These are phyloP conservation scores for Momotus momota DNA, from an alignment of 2,797 vertebrate species.

Conservation along the genomic window DNA sequence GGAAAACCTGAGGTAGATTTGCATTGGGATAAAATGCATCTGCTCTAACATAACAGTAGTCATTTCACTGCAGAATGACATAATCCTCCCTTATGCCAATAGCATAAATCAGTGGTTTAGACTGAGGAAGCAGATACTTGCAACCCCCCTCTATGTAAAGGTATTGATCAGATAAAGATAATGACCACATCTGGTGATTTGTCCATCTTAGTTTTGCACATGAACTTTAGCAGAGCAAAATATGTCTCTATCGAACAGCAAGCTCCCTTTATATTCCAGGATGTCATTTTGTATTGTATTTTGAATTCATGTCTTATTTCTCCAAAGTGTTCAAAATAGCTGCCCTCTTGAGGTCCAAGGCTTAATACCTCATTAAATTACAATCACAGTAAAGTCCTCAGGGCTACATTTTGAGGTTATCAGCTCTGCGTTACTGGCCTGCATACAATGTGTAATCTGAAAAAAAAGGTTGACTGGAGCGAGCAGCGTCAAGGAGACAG, in stretches of 20 bases:
- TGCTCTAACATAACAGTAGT: not conserved
- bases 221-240: not conserved
- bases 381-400: not conserved
- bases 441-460: not conserved
- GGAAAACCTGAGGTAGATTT: constrained; percentile 45
- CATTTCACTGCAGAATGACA: constrained; percentile 20
- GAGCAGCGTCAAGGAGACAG: not conserved
- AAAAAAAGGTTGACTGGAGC: not conserved
- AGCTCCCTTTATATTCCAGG: not conserved
- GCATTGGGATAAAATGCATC: not conserved
- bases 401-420: not conserved
- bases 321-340: not conserved
- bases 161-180: constrained; percentile 11
- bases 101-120: not conserved
- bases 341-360: not conserved
- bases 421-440: not conserved
- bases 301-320: not conserved
- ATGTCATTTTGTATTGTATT: not conserved
- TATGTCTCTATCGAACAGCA: not conserved
- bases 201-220: not conserved
- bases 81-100: constrained; percentile 1
- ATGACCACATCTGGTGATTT: not conserved
- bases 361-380: constrained; percentile 5
- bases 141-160: not conserved
- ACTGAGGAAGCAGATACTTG: not conserved